These are phyloP conservation scores for Spisula subtruncata DNA, from an alignment of 2,888 invertebrate genomes.

Conservation along the genomic window DNA sequence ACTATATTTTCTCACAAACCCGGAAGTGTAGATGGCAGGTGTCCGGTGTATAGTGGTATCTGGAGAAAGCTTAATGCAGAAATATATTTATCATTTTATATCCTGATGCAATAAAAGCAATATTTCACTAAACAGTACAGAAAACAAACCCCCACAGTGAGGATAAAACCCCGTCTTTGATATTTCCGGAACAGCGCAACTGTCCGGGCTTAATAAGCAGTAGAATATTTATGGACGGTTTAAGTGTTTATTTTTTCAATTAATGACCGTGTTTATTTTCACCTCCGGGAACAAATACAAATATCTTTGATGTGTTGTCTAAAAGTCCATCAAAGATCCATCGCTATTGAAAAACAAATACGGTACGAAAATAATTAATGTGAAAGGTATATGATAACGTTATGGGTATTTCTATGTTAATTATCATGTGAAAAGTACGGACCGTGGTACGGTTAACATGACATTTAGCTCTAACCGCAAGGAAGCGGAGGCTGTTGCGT, in stretches of 20 bases:
- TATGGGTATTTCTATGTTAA: neutral
- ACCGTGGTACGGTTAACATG: neutral
- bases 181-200: constrained; percentile 29
- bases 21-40: neutral
- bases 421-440: neutral
- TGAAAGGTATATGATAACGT: constrained; percentile 10
- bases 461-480: neutral
- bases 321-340: constrained; percentile 29
- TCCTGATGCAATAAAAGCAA: constrained; percentile 32
- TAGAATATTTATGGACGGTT: constrained; percentile 38
- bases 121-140: constrained; percentile 36
- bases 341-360: constrained; percentile 19
- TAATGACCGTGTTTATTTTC: constrained; percentile 48
- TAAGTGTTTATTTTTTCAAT: constrained; percentile 52
- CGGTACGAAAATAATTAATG: constrained; percentile 22
- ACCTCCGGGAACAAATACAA: constrained; percentile 47
- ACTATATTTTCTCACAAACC: too few species aligned
- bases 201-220: constrained; percentile 52
- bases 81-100: neutral
- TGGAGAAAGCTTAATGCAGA: neutral
- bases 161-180: constrained; percentile 40
- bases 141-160: constrained; percentile 24
- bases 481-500: neutral
- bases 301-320: constrained; percentile 49
- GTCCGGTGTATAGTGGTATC: neutral